Percentiles rank a stretch among this genome's conserved stretches.
These are phyloP conservation scores for Cardiocondyla obscurior DNA, from an alignment of 1,140 invertebrate species.

Conservation along the genomic window DNA sequence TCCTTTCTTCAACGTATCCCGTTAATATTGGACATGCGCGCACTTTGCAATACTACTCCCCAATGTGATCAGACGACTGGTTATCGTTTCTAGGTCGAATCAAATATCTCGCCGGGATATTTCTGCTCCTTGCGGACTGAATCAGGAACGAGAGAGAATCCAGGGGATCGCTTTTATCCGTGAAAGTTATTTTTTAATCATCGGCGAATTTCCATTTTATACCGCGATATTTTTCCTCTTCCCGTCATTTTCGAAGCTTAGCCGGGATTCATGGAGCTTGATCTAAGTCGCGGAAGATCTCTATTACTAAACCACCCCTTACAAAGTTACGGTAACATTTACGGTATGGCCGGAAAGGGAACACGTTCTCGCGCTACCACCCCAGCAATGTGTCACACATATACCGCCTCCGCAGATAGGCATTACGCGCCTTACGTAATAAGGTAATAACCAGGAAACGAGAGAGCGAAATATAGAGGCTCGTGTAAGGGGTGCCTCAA, in stretches of 20 bases:
- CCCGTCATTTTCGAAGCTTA: background rate
- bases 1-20: slow-evolving; percentile 30
- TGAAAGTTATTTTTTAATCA: slow-evolving; percentile 46
- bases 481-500: slow-evolving; percentile 45
- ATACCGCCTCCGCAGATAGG: slow-evolving; percentile 19
- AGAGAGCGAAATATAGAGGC: background rate
- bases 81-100: background rate
- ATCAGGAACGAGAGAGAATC: background rate
- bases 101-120: background rate
- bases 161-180: background rate
- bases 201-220: slow-evolving; percentile 29
- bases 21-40: background rate
- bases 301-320: background rate
- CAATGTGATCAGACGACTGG: background rate
- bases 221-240: background rate
- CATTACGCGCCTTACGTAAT: slow-evolving; percentile 56
- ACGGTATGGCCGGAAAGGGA: background rate
- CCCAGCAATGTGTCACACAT: background rate
- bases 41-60: slow-evolving; percentile 6
- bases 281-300: slow-evolving; percentile 4
- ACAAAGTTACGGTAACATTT: slow-evolving; percentile 30
- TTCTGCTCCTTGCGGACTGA: background rate
- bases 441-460: slow-evolving; percentile 53
- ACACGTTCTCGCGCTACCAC: background rate
- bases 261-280: slow-evolving; percentile 2